Percentiles rank a stretch among this genome's conserved stretches.
Evolutionary conservation across 35 echinoderm and acorn worm species (phyloP).

Genomic region (Holothuria glaberrima): DNA sequence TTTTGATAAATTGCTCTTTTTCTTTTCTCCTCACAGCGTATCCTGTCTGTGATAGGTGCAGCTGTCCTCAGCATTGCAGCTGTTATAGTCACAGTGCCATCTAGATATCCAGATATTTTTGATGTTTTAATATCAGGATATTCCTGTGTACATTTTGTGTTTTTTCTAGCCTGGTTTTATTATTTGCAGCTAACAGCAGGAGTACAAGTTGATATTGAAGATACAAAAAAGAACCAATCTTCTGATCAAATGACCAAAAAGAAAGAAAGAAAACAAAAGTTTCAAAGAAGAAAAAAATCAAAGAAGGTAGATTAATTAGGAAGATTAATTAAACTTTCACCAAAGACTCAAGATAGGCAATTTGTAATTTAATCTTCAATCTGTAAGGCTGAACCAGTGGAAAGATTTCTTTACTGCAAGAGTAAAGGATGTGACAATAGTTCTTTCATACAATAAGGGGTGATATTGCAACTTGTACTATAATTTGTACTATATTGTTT

Average conservation of each 20-base stretch:
- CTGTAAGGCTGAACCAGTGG: too few relatives aligned
- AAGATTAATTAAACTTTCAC: too few relatives aligned
- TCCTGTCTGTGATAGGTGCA: constrained; percentile 64
- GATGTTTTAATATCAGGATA: constrained; percentile 78
- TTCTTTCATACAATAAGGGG: too few relatives aligned
- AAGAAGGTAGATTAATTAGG: constrained; percentile 23
- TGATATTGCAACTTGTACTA: too few relatives aligned
- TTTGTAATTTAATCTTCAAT: too few relatives aligned
- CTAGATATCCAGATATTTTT: constrained; percentile 83
- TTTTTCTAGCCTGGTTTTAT: constrained; percentile 78
- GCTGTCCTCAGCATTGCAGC: constrained; percentile 43
- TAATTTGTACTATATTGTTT: too few relatives aligned
- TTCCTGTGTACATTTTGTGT: constrained; percentile 87
- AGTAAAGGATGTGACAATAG: too few relatives aligned
- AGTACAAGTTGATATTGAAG: not conserved
- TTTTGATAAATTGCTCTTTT: not conserved
- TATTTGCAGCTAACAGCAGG: constrained; percentile 66
- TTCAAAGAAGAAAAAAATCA: not conserved
- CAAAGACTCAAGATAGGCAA: too few relatives aligned
- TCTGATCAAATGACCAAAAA: not conserved
- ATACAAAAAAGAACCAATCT: not conserved
- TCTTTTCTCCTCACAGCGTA: constrained; percentile 65
- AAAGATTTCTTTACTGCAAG: too few relatives aligned
- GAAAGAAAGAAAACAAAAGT: constrained; percentile 9
- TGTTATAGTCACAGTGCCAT: constrained; percentile 60